These are phyloP conservation scores for Mastigias papua DNA, from an alignment of 30 jellyfish, hydroid and myxozoan genomes.

Conservation along the genomic window DNA sequence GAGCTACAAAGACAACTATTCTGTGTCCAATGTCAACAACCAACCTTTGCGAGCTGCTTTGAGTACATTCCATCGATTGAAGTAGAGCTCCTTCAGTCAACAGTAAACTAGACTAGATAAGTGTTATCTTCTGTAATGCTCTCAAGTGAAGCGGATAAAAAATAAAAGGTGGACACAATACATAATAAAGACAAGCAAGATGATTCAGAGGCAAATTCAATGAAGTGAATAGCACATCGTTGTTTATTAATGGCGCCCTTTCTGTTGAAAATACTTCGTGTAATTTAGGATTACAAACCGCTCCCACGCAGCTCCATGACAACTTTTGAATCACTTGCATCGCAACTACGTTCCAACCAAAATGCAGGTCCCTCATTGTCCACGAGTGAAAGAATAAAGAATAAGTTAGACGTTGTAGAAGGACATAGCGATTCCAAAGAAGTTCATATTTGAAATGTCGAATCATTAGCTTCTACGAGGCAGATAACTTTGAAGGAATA, in stretches of 20 bases:
- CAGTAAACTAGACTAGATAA: neutral
- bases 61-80: neutral
- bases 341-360: too few species aligned
- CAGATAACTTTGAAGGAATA: too few species aligned
- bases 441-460: too few species aligned
- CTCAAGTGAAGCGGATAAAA: neutral
- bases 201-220: slow-evolving; percentile 1
- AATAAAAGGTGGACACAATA: neutral
- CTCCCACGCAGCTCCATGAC: slow-evolving; percentile 12
- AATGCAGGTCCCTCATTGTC: too few species aligned
- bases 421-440: too few species aligned
- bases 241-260: slow-evolving; percentile 22
- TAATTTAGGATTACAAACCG: neutral
- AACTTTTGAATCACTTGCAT: too few species aligned
- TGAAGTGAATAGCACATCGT: neutral
- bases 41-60: neutral
- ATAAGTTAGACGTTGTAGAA: too few species aligned
- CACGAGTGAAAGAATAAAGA: too few species aligned
- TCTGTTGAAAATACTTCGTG: neutral
- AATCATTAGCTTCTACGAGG: too few species aligned
- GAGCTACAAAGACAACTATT: too few species aligned
- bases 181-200: slow-evolving; percentile 1
- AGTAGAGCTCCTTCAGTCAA: neutral
- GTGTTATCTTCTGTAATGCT: neutral
- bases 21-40: neutral